Conservation (phyloP, 2,113 vertebrate genomes). For the Pelecanoides urinatrix region DNA sequence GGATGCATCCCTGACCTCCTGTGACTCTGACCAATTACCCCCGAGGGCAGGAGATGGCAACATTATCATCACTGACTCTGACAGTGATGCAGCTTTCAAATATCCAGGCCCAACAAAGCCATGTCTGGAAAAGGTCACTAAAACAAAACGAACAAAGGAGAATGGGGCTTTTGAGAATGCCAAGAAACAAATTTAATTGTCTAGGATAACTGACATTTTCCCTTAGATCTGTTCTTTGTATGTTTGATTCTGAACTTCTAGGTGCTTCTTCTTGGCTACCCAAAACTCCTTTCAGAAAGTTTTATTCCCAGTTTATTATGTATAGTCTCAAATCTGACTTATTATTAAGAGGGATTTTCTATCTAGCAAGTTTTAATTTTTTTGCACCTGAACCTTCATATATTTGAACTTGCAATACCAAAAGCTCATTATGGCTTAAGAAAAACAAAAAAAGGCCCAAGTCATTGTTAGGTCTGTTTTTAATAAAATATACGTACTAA, state of each 20-base stretch:
- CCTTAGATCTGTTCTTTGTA: not conserved
- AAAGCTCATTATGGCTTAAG: not conserved
- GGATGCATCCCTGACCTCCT: not conserved
- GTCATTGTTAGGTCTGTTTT: not conserved
- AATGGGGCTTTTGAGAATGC: not conserved
- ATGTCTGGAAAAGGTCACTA: constrained; percentile 3
- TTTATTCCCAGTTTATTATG: not conserved
- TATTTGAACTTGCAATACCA: not conserved
- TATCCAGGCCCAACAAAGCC: not conserved
- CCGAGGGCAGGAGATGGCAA: not conserved
- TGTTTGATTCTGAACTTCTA: not conserved
- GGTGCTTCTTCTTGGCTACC: not conserved
- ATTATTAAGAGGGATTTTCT: not conserved
- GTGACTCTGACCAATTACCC: not conserved
- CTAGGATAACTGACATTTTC: not conserved
- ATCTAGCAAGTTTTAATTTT: not conserved
- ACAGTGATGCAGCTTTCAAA: not conserved
- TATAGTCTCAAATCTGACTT: not conserved
- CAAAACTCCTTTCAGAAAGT: not conserved
- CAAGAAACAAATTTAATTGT: not conserved
- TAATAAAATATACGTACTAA: not conserved
- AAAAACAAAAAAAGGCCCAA: not conserved
- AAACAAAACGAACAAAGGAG: not conserved
- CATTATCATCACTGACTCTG: not conserved
- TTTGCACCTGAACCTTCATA: not conserved